Percentiles rank a stretch among this genome's conserved stretches.
phyloP scores from a whole-genome alignment of 2,888 invertebrate species.

The Tuta absoluta region DNA sequence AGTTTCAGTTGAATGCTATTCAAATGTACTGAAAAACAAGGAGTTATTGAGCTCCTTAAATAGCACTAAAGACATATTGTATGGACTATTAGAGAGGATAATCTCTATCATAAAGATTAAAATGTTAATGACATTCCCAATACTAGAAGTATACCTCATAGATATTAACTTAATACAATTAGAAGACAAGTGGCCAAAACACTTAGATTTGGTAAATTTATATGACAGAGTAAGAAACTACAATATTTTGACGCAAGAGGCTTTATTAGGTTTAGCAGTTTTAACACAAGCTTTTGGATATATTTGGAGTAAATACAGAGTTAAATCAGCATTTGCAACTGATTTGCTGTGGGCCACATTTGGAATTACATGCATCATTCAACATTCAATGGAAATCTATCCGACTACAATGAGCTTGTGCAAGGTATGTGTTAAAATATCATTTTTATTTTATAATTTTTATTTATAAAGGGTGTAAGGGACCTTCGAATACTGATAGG shows the following conservation, averaged over 20 bases:
- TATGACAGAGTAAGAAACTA: conserved; percentile 32
- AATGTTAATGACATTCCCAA: conserved; percentile 67
- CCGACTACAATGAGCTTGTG: conserved; percentile 55
- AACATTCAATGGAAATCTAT: conserved; percentile 49
- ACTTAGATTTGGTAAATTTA: conserved; percentile 45
- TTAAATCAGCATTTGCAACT: conserved; percentile 61
- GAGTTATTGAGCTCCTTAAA: conserved; percentile 62
- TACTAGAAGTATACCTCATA: conserved; percentile 58
- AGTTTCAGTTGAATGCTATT: conserved; percentile 61
- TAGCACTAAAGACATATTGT: conserved; percentile 58
- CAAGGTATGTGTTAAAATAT: conserved; percentile 57
- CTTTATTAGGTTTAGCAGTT: conserved; percentile 64
- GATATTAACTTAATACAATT: conserved; percentile 51
- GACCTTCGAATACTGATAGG: no score
- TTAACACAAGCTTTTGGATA: conserved; percentile 69
- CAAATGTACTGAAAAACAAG: conserved; percentile 54
- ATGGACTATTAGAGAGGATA: conserved; percentile 62
- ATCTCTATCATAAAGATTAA: conserved; percentile 68
- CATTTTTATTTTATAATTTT: conserved; percentile 23
- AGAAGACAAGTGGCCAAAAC: conserved; percentile 54
- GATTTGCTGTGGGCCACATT: conserved; percentile 70
- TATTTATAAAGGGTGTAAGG: neutral
- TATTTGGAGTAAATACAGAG: conserved; percentile 61
- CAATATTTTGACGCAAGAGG: conserved; percentile 60
- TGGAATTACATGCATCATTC: conserved; percentile 55